Evolutionary conservation across 2,888 invertebrate species (phyloP).

Genomic region (Drosophila borborema): DNA sequence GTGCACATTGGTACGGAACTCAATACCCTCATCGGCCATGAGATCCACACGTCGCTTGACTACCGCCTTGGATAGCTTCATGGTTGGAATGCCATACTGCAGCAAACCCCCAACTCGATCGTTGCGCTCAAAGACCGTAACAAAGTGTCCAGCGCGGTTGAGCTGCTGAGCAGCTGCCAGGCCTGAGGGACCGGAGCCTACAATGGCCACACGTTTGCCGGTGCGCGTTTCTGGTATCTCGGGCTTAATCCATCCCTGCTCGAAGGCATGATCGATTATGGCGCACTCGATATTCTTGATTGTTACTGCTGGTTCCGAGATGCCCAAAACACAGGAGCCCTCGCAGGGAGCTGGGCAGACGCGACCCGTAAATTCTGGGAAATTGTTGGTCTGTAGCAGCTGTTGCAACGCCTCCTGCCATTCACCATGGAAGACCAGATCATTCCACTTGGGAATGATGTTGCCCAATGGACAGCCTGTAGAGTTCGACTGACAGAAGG

Average conservation of each 20-base stretch:
- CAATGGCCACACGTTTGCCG: conserved; percentile 93
- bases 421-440: conserved; percentile 96
- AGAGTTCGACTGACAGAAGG: conserved; percentile 95
- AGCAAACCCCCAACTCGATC: conserved; percentile 97
- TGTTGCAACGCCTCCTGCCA: conserved; percentile 98
- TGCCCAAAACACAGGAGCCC: conserved; percentile 98
- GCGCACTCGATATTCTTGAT: conserved; percentile 99
- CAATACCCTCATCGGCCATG: conserved; percentile 94
- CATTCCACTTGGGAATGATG: conserved; percentile 99
- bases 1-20: conserved; percentile 94
- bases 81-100: conserved; percentile 99
- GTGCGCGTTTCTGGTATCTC: conserved; percentile 91
- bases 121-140: conserved; percentile 98
- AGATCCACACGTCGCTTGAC: conserved; percentile 95
- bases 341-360: conserved; percentile 99
- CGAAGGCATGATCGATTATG: conserved; percentile 99
- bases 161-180: conserved; percentile 98
- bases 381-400: conserved; percentile 98
- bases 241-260: conserved; percentile 96
- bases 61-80: conserved; percentile 98
- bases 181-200: conserved; percentile 98
- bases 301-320: conserved; percentile 98
- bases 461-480: conserved; percentile 99
- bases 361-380: conserved; percentile 98
- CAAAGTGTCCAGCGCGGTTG: conserved; percentile 96